phyloP scores from a whole-genome alignment of 2,888 invertebrate species.

The Salticus scenicus region DNA sequence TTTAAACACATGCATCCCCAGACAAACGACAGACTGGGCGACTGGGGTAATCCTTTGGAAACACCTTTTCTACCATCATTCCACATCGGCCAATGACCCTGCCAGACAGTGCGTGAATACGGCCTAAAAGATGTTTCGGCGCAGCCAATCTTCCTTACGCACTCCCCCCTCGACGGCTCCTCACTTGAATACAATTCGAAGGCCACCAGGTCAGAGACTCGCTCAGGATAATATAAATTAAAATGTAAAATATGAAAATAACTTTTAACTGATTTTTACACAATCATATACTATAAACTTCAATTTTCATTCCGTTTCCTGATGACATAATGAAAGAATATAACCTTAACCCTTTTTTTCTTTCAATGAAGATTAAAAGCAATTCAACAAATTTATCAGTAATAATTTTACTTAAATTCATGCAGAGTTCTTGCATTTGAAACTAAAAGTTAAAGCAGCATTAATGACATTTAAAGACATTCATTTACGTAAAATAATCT shows the following conservation, averaged over 20 bases:
- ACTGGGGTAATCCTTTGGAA: slow-evolving; percentile 17
- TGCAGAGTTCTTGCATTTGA: too few relatives aligned
- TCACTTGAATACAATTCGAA: neutral
- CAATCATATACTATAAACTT: too few relatives aligned
- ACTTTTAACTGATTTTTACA: too few relatives aligned
- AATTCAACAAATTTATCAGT: too few relatives aligned
- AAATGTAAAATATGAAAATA: neutral
- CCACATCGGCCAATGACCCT: slow-evolving; percentile 59
- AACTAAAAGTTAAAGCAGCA: too few relatives aligned
- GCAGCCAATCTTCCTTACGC: neutral
- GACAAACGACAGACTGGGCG: neutral
- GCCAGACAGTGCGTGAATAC: slow-evolving; percentile 60
- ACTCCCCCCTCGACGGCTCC: neutral
- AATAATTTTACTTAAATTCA: too few relatives aligned
- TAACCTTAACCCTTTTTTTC: too few relatives aligned
- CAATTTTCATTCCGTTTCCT: too few relatives aligned
- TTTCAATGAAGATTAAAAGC: too few relatives aligned
- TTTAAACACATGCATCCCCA: neutral
- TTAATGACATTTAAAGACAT: too few relatives aligned
- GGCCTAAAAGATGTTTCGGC: neutral
- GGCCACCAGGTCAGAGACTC: neutral
- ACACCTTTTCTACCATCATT: slow-evolving; percentile 56
- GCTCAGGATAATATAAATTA: neutral
- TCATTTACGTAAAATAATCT: too few relatives aligned
- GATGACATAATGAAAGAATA: too few relatives aligned